Conservation (phyloP, 2,888 invertebrate species). For the Eupithecia pulchellata region DNA sequence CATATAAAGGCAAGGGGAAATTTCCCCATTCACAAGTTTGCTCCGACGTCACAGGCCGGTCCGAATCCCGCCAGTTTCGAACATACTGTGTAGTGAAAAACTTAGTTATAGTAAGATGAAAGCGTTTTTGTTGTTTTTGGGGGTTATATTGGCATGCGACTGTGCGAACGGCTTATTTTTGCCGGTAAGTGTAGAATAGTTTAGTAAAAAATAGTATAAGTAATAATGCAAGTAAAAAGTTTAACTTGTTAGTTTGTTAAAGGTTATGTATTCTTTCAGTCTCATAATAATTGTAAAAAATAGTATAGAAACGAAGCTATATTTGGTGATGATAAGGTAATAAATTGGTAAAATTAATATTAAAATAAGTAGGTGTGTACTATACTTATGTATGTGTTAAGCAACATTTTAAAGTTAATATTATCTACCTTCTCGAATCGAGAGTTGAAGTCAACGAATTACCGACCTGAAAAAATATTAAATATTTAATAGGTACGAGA, state of each 20-base stretch:
- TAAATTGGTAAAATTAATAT: not conserved
- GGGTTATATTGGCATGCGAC: constrained; percentile 65
- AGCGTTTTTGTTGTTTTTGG: constrained; percentile 63
- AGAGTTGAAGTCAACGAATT: not conserved
- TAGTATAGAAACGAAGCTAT: not conserved
- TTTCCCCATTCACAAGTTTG: constrained; percentile 76
- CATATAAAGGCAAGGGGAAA: constrained; percentile 75
- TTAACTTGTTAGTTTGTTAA: not conserved
- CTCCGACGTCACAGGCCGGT: constrained; percentile 63
- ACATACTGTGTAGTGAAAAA: constrained; percentile 63
- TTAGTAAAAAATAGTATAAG: not conserved
- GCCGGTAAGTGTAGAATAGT: constrained; percentile 67
- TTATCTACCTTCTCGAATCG: not conserved
- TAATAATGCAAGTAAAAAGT: not conserved
- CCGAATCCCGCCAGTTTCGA: constrained; percentile 54
- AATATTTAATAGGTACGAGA: not conserved
- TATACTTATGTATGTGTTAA: too few relatives aligned
- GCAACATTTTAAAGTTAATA: too few relatives aligned
- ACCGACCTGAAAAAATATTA: not conserved
- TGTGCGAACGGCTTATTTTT: constrained; percentile 66
- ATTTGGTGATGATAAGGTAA: not conserved
- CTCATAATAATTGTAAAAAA: not conserved
- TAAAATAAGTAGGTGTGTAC: too few relatives aligned
- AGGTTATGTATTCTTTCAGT: not conserved
- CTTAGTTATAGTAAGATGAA: constrained; percentile 65